Conservation (phyloP, 2,113 vertebrate genomes). For the Syngnathus floridae region DNA sequence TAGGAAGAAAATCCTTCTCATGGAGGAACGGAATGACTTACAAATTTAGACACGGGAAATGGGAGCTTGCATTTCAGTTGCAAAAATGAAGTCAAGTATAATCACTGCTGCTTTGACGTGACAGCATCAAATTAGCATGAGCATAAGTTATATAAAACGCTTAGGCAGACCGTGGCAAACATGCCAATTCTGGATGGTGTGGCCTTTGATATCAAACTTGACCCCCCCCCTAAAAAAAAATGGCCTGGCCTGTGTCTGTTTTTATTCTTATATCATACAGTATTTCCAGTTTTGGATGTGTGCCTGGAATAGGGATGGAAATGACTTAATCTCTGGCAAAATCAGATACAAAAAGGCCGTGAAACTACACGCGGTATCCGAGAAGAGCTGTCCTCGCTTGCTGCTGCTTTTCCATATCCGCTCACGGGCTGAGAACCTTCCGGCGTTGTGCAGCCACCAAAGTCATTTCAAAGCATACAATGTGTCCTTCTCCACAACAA, state of each 20-base stretch:
- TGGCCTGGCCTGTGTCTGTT: too few species aligned
- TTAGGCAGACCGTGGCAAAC: constrained; percentile 21
- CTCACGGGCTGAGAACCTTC: constrained; percentile 51
- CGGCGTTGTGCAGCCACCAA: constrained; percentile 50
- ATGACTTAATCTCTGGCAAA: too few species aligned
- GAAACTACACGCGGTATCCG: too few species aligned
- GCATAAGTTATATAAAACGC: constrained; percentile 6
- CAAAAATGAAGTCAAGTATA: constrained; percentile 31
- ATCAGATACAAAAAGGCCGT: too few species aligned
- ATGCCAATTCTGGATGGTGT: not conserved
- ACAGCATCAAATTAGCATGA: constrained; percentile 10
- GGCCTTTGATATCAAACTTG: not conserved
- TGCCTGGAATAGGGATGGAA: too few species aligned
- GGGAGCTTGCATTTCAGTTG: constrained; percentile 28
- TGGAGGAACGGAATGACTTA: constrained; percentile 19
- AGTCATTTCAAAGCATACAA: constrained; percentile 55
- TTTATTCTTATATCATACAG: too few species aligned
- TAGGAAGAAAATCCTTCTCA: constrained; percentile 28
- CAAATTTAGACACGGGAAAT: constrained; percentile 25
- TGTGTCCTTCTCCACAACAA: constrained; percentile 49
- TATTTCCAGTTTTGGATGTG: too few species aligned
- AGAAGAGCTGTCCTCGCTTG: constrained; percentile 8
- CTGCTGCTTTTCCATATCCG: constrained; percentile 35
- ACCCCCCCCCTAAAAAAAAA: too few species aligned
- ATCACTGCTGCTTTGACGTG: constrained; percentile 19